Percentiles rank a stretch among this genome's conserved stretches.
Evolutionary conservation across 2,888 invertebrate species (phyloP).

Genomic region (Empis stercorea): DNA sequence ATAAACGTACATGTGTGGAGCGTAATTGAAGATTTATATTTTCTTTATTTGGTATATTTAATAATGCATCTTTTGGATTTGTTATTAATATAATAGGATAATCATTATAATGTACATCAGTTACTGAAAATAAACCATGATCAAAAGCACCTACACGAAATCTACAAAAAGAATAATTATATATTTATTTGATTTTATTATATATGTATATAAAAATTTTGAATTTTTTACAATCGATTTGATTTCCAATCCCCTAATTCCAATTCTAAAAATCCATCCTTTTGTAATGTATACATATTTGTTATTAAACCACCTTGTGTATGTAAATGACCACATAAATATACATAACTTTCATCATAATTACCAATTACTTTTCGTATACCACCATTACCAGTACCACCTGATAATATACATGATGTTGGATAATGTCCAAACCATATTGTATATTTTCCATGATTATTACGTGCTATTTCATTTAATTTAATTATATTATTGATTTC

Average conservation of each 20-base stretch:
- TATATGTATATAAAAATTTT: no score
- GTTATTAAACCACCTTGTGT: constrained; percentile 65
- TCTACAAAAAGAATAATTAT: constrained; percentile 37
- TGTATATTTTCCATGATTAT: constrained; percentile 43
- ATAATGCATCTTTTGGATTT: constrained; percentile 79
- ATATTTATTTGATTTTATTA: no score
- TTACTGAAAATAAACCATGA: constrained; percentile 76
- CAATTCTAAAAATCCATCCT: constrained; percentile 69
- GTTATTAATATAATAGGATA: constrained; percentile 79
- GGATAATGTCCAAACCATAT: constrained; percentile 88
- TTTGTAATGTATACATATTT: constrained; percentile 77
- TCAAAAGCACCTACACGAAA: constrained; percentile 76
- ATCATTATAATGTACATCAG: constrained; percentile 56
- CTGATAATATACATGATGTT: constrained; percentile 66
- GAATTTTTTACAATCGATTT: constrained; percentile 62
- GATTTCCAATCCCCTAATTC: constrained; percentile 91
- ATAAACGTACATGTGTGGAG: constrained; percentile 69
- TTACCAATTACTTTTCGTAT: constrained; percentile 46
- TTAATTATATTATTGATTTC: constrained; percentile 46
- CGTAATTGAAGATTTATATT: constrained; percentile 37
- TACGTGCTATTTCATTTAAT: constrained; percentile 43
- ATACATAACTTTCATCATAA: constrained; percentile 51
- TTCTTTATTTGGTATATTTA: constrained; percentile 59
- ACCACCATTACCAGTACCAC: constrained; percentile 38
- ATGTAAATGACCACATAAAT: constrained; percentile 85